These are phyloP conservation scores for Drosophila oshimai DNA, from an alignment of 1,140 invertebrate species.

Conservation along the genomic window DNA sequence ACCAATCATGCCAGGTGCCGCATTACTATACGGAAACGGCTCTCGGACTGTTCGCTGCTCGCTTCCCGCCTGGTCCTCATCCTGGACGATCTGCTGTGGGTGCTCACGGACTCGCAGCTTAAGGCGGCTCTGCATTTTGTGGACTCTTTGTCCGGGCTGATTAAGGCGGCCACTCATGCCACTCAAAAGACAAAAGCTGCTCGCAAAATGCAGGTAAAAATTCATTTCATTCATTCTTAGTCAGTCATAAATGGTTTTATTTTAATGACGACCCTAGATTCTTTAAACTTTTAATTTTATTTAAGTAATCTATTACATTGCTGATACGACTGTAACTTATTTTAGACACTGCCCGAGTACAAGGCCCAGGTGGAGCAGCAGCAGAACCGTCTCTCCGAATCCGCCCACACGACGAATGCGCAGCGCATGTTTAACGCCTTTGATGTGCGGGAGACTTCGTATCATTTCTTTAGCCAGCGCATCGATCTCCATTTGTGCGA, in stretches of 20 bases:
- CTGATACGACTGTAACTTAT: background rate
- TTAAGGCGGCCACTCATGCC: conserved; percentile 91
- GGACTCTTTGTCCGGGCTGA: conserved; percentile 93
- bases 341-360: conserved; percentile 90
- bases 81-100: conserved; percentile 98
- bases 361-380: conserved; percentile 89
- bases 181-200: conserved; percentile 94
- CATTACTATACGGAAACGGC: conserved; percentile 97
- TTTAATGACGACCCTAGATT: background rate
- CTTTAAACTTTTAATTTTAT: background rate
- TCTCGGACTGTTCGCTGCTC: conserved; percentile 93
- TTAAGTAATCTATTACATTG: no score
- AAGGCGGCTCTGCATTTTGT: conserved; percentile 97
- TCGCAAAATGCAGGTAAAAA: conserved; percentile 91
- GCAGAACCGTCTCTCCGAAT: conserved; percentile 84
- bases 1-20: conserved; percentile 97
- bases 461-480: conserved; percentile 96
- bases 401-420: conserved; percentile 83
- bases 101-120: conserved; percentile 97
- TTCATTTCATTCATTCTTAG: background rate
- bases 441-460: conserved; percentile 98
- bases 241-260: no score
- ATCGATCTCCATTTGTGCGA: conserved; percentile 99
- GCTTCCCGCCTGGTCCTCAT: conserved; percentile 96
- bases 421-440: conserved; percentile 92